phyloP scores from a whole-genome alignment of 2,888 invertebrate genomes.

The Kryphioiulus occultus region DNA sequence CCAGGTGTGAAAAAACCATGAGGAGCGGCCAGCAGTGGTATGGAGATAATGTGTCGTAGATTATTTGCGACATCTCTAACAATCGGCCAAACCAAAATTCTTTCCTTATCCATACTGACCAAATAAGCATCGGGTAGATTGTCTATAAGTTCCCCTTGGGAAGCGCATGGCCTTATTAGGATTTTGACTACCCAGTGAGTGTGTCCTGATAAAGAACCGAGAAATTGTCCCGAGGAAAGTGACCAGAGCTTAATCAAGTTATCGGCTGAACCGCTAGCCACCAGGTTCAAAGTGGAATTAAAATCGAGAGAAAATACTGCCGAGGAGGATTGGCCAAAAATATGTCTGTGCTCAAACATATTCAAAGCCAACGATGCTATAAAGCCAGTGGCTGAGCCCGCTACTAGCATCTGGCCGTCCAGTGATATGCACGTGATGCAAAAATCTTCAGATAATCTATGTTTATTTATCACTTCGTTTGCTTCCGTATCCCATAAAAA shows the following conservation, averaged over 20 bases:
- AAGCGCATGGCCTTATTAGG: background rate
- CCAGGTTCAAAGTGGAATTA: background rate
- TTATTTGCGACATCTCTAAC: background rate
- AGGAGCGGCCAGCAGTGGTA: background rate
- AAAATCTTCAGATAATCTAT: background rate
- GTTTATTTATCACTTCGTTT: background rate
- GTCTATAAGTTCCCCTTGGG: background rate
- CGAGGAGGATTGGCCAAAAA: background rate
- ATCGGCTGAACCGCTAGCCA: conserved; percentile 16
- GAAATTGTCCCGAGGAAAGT: conserved; percentile 19
- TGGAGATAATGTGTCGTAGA: background rate
- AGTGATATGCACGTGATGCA: conserved; percentile 14
- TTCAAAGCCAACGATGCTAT: background rate
- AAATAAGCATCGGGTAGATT: background rate
- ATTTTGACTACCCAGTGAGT: conserved; percentile 39
- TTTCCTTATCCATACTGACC: conserved; percentile 25
- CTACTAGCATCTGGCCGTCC: background rate
- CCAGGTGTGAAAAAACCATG: background rate
- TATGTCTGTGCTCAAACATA: background rate
- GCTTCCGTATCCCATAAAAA: conserved; percentile 14
- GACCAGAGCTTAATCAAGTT: background rate
- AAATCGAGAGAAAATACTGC: conserved; percentile 41
- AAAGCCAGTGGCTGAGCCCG: background rate
- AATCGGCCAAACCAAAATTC: conserved; percentile 12
- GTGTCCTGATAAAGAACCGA: background rate